phyloP scores from a whole-genome alignment of 2,797 vertebrate species.

The Xenopus petersii region DNA sequence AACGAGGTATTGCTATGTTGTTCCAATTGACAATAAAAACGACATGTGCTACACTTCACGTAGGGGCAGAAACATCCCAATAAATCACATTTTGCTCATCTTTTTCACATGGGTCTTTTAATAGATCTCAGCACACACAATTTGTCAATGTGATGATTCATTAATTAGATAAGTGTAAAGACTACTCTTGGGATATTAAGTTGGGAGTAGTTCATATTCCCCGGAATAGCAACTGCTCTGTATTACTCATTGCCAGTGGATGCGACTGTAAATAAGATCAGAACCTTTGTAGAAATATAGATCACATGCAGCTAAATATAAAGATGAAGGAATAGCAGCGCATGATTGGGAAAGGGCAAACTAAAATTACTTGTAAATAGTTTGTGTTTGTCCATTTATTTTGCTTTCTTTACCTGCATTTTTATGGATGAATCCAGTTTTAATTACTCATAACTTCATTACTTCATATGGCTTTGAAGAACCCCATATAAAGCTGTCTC shows the following conservation, averaged over 20 bases:
- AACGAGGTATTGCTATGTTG: not conserved
- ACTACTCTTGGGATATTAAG: slow-evolving; percentile 4
- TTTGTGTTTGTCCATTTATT: too few relatives aligned
- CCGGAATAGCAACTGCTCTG: not conserved
- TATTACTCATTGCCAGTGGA: not conserved
- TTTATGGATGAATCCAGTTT: too few relatives aligned
- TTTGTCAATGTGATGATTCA: slow-evolving; percentile 9
- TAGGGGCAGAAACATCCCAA: not conserved
- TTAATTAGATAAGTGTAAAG: slow-evolving; percentile 17
- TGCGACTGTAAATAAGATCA: not conserved
- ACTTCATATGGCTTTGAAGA: too few relatives aligned
- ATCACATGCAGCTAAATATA: not conserved
- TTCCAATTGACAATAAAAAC: slow-evolving; percentile 2
- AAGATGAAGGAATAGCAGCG: not conserved
- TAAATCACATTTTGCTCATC: slow-evolving; percentile 2
- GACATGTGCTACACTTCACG: not conserved
- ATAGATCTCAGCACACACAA: slow-evolving; percentile 17
- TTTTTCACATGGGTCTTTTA: slow-evolving; percentile 16
- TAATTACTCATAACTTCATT: too few relatives aligned
- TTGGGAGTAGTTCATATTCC: slow-evolving; percentile 2
- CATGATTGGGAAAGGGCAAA: too few relatives aligned
- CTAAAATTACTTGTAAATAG: too few relatives aligned
- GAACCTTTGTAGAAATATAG: not conserved
- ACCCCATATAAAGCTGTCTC: too few relatives aligned
- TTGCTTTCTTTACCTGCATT: too few relatives aligned